Evolutionary conservation across 2,888 invertebrate species (phyloP), one percentile per base, ranked within the genome.

Genomic region (Pegoplata infirma): DNA sequence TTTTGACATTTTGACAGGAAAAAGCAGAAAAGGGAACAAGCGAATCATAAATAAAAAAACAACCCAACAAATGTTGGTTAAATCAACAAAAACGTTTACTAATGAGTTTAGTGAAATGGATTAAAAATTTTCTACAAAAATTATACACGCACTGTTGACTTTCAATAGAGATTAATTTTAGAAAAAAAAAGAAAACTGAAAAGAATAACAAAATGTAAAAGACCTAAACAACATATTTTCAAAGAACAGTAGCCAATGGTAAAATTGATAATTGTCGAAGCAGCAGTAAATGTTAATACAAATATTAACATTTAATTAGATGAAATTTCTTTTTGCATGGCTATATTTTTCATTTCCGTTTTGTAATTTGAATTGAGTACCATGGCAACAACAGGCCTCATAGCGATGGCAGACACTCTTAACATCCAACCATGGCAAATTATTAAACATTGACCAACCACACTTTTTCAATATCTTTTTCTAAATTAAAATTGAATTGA

Each of bases 261-360:
- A 36, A 6, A 8, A 19, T 16, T 19, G 0, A 28, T n/a, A n/a
- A n/a, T n/a, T 32, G n/a, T 8, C 28, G 8, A n/a, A n/a, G 23
- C 25, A 14, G 47, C 51, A 59, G 32, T 25, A 46, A 61, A 61
- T 61, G 28, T 46, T 55, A 61, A 36, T 59, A 64, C 49, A 69
- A 76, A 63, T 76, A 58, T 76, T 69, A 76, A 58, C 46, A 59
- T 76, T 76, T 69, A 76, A 69, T 76, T 59, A 64, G 58, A n/a
- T 51, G 32, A 76, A 64, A 58, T 63, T 67, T 28, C 47, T 61
- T 25, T 46, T 51, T 28, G 17, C 40, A 5, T 55, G 23, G 47
- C 14, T 71, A 36, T 25, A 58, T 64, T 63, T 47, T 44, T 53
- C 71, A 76, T 76, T 76, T 76, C 76, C 76, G 64, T n/a, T 40